Percentiles rank a stretch among this genome's conserved stretches.
Evolutionary conservation across 1,140 invertebrate species (phyloP).

Genomic region (Chrysomallon squamiferum): DNA sequence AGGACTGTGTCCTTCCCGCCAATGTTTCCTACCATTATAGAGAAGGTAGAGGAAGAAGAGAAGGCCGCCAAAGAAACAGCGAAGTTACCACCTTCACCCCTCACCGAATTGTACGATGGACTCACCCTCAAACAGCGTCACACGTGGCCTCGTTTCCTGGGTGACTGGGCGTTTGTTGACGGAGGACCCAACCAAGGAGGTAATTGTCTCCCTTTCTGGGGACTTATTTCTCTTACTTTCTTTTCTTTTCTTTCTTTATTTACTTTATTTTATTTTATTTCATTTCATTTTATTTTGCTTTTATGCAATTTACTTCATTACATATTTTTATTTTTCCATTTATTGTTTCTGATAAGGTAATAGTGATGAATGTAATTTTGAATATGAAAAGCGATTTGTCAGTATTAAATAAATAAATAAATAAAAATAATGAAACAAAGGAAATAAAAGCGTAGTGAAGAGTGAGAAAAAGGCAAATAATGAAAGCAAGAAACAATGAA

Average conservation of each 20-base stretch:
- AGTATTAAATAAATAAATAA: too few relatives aligned
- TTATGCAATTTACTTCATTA: too few relatives aligned
- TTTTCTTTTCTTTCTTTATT: neutral
- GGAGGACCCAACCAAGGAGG: conserved; percentile 7
- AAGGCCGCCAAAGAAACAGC: conserved; percentile 23
- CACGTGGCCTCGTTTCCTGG: conserved; percentile 32
- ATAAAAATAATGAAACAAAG: too few relatives aligned
- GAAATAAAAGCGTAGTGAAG: too few relatives aligned
- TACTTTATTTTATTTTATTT: neutral
- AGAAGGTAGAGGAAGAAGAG: conserved; percentile 41
- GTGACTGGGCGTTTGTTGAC: conserved; percentile 39
- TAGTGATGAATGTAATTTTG: too few relatives aligned
- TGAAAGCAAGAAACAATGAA: too few relatives aligned
- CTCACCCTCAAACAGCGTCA: conserved; percentile 26
- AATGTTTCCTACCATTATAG: conserved; percentile 39
- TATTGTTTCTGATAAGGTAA: too few relatives aligned
- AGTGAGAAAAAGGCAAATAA: too few relatives aligned
- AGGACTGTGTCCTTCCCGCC: conserved; percentile 35
- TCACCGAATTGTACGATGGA: conserved; percentile 31
- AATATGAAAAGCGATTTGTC: too few relatives aligned
- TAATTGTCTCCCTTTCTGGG: neutral
- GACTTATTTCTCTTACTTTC: neutral
- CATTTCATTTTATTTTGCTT: neutral
- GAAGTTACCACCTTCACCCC: conserved; percentile 21
- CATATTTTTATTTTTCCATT: too few relatives aligned